Percentiles rank a stretch among this genome's conserved stretches.
Conservation (phyloP, 2,888 invertebrate species). For the Cryptocheilus praepositus region DNA sequence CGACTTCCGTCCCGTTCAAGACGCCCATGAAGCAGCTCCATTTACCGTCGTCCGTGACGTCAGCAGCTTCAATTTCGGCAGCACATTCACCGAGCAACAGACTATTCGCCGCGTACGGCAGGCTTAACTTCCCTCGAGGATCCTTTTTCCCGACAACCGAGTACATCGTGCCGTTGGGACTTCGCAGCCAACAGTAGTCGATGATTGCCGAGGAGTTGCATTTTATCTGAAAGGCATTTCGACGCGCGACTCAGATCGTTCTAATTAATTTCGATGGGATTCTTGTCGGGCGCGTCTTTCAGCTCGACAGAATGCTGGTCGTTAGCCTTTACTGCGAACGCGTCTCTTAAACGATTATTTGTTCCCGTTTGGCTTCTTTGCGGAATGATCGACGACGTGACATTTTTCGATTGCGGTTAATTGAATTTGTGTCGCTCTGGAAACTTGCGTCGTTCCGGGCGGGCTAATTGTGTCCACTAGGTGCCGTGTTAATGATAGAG, state of each 20-base stretch:
- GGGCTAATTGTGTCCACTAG: no score
- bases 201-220: constrained; percentile 54
- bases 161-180: constrained; percentile 64
- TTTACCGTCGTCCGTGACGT: constrained; percentile 53
- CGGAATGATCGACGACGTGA: no score
- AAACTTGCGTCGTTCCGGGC: no score
- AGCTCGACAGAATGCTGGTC: no score
- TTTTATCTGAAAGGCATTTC: constrained; percentile 53
- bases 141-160: constrained; percentile 35
- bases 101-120: constrained; percentile 58
- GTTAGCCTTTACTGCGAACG: neutral
- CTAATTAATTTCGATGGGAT: no score
- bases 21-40: constrained; percentile 67
- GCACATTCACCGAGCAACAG: constrained; percentile 63
- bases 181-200: constrained; percentile 66
- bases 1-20: constrained; percentile 51
- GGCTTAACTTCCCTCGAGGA: constrained; percentile 16
- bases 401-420: no score
- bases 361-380: no score
- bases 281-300: no score
- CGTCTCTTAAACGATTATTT: neutral
- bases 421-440: no score
- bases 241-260: neutral
- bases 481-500: no score
- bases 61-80: constrained; percentile 51